These are phyloP conservation scores for Argyra leucocephala DNA, from an alignment of 2,888 invertebrate genomes.

Conservation along the genomic window DNA sequence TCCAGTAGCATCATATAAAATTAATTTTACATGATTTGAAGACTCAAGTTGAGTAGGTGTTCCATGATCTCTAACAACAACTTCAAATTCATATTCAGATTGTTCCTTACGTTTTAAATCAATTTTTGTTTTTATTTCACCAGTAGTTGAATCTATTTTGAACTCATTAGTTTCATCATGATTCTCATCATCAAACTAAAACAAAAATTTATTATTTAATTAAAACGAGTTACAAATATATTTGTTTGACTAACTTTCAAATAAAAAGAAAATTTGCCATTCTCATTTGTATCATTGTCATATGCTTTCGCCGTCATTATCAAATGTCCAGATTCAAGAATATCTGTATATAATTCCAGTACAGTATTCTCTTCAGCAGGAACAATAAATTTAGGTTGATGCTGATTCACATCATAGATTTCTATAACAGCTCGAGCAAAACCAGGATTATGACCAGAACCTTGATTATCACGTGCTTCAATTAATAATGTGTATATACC, in stretches of 20 bases:
- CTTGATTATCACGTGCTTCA: conserved; percentile 67
- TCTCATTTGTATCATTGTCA: conserved; percentile 73
- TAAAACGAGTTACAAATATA: background rate
- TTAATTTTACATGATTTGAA: conserved; percentile 61
- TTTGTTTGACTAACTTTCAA: conserved; percentile 59
- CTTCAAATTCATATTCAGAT: conserved; percentile 53
- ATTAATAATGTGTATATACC: conserved; percentile 53
- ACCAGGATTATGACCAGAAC: conserved; percentile 56
- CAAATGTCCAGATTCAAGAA: conserved; percentile 62
- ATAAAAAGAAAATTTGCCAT: conserved; percentile 75
- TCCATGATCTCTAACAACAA: conserved; percentile 77
- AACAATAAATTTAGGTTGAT: conserved; percentile 69
- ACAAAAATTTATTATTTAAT: background rate
- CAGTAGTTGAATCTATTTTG: conserved; percentile 63
- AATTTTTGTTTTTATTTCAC: conserved; percentile 70
- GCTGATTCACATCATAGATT: conserved; percentile 70
- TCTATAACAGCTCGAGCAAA: conserved; percentile 64
- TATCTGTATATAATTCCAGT: conserved; percentile 64
- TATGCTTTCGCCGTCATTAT: conserved; percentile 73
- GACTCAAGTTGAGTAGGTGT: conserved; percentile 71
- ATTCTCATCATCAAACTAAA: conserved; percentile 50
- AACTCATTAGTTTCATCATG: conserved; percentile 76
- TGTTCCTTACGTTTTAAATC: conserved; percentile 62
- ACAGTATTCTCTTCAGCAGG: conserved; percentile 67
- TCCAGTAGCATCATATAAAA: conserved; percentile 71